phyloP scores from a whole-genome alignment of 2,113 vertebrate genomes.

The Laticauda colubrina region DNA sequence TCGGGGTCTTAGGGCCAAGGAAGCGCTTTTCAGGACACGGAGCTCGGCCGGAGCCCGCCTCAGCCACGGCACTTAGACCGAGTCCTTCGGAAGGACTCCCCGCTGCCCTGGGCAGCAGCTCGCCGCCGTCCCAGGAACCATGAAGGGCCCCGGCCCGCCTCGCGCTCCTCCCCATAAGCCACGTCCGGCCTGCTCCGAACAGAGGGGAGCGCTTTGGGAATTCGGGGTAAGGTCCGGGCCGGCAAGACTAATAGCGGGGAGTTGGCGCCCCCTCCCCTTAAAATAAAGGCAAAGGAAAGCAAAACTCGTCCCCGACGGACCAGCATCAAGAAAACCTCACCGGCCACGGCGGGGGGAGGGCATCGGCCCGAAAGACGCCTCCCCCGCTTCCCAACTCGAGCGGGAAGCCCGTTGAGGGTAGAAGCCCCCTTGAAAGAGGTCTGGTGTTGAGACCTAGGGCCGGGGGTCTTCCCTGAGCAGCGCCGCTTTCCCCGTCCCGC shows the following conservation, averaged over 20 bases:
- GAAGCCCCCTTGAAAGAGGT: background rate
- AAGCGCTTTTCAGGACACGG: constrained; percentile 72
- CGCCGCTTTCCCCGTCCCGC: background rate
- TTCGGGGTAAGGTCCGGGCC: background rate
- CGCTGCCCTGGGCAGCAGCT: constrained; percentile 52
- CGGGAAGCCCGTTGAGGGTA: background rate
- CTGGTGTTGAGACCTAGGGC: fast-evolving
- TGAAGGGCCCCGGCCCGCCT: background rate
- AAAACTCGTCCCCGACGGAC: background rate
- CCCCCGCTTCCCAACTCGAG: background rate
- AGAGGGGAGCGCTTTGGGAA: background rate
- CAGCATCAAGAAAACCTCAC: background rate
- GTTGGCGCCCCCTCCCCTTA: background rate
- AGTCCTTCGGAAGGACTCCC: constrained; percentile 61
- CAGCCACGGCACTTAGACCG: constrained; percentile 66
- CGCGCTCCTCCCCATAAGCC: background rate
- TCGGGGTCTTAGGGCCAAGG: constrained; percentile 79
- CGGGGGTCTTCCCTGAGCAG: too few species aligned
- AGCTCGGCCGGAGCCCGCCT: constrained; percentile 65
- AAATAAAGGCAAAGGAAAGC: background rate
- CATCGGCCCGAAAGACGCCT: background rate
- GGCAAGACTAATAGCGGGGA: background rate
- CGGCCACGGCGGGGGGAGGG: background rate
- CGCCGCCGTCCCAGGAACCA: constrained; percentile 27
- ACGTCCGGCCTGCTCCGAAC: background rate